Evolutionary conservation across 2,888 invertebrate species (phyloP).

Genomic region (Eupithecia tripunctaria): DNA sequence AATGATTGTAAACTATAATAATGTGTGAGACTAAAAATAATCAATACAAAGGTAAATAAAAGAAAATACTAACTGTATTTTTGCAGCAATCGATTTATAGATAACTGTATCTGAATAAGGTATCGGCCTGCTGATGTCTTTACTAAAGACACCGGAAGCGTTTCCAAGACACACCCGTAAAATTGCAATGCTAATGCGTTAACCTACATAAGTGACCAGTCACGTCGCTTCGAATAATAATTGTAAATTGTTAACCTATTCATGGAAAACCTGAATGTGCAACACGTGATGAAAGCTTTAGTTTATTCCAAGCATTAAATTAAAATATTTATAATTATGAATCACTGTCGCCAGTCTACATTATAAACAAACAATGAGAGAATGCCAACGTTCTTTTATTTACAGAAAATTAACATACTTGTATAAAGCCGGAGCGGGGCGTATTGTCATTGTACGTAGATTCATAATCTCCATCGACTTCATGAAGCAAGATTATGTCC

Average conservation of each 20-base stretch:
- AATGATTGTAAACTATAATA: neutral
- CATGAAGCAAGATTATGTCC: neutral
- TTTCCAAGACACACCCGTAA: constrained; percentile 8
- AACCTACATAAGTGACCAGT: constrained; percentile 10
- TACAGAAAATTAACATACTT: constrained; percentile 26
- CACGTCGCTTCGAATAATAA: constrained; percentile 10
- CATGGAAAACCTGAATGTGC: neutral
- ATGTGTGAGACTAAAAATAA: neutral
- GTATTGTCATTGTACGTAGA: constrained; percentile 18
- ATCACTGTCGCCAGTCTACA: constrained; percentile 31
- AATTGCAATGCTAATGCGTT: constrained; percentile 15
- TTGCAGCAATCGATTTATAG: neutral
- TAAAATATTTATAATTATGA: too few species aligned
- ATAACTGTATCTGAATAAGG: neutral
- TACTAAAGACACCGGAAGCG: constrained; percentile 4
- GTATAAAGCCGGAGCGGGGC: constrained; percentile 20
- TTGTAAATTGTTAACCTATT: constrained; percentile 11
- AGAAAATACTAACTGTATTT: neutral
- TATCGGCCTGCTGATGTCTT: neutral
- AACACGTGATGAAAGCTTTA: constrained; percentile 11
- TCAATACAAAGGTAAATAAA: too few species aligned
- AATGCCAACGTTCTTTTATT: constrained; percentile 30
- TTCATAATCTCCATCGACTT: constrained; percentile 5
- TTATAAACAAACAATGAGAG: constrained; percentile 36
- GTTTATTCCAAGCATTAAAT: constrained; percentile 7